These are phyloP conservation scores for Drosophila emarginata DNA, from an alignment of 2,888 invertebrate species.

Conservation along the genomic window DNA sequence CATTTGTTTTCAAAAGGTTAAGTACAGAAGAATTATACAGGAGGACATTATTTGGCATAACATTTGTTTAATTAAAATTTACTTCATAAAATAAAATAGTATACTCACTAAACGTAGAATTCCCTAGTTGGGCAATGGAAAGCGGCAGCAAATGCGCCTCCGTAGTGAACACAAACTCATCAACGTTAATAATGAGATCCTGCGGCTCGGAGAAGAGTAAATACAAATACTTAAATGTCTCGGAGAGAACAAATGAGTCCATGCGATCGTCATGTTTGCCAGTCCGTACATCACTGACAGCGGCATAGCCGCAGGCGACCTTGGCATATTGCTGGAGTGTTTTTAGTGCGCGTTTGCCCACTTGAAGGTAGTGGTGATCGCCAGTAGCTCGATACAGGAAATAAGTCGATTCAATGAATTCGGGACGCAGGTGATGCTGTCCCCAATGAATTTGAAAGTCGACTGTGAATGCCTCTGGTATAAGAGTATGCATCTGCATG, in stretches of 20 bases:
- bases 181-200: conserved; percentile 91
- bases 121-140: conserved; percentile 87
- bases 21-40: too few species aligned
- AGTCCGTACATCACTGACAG: conserved; percentile 97
- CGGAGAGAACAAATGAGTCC: conserved; percentile 99
- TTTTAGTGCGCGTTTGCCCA: conserved; percentile 92
- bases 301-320: conserved; percentile 98
- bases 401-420: conserved; percentile 99
- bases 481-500: conserved; percentile 97
- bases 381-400: conserved; percentile 97
- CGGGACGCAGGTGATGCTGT: conserved; percentile 97
- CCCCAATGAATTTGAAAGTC: conserved; percentile 99
- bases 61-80: neutral
- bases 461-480: conserved; percentile 99
- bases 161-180: conserved; percentile 94
- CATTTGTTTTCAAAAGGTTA: too few species aligned
- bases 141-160: conserved; percentile 98
- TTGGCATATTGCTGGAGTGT: conserved; percentile 94
- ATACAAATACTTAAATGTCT: conserved; percentile 98
- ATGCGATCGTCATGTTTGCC: conserved; percentile 96
- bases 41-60: too few species aligned
- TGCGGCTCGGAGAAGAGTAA: conserved; percentile 94
- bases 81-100: too few species aligned
- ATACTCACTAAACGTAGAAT: conserved; percentile 83
- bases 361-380: conserved; percentile 97